Base-by-base conservation (phyloP, 2,113 vertebrate species). In the Ammodytes marinus region DNA sequence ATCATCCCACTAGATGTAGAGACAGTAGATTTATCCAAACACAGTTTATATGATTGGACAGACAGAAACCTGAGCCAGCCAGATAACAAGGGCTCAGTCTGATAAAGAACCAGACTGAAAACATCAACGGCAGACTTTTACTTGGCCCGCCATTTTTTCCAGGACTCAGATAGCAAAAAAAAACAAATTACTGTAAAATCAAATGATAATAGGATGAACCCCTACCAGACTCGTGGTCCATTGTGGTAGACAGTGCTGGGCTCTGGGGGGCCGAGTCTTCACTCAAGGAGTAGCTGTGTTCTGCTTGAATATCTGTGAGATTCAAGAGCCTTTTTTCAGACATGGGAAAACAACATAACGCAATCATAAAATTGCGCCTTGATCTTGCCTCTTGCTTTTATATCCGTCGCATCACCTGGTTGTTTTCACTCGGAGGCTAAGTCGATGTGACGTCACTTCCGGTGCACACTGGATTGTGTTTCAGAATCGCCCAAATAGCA, bases 191-290 rank as follows among this genome's bases (percentile, higher is more conserved):
- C 45, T 67, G 8, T 4, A 8, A 14, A 13, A 12, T 7, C 37
- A 43, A 19, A 40, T 35, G 35, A 63, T 57, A 45, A 13, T 15
- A 37, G 40, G 50, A 37, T 17, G 52, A 88, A 27, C 27, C 27
- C 91, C 57, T 90, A 98, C 98, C 98, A 35, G 95, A 94, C 73
- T 96, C 97, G 75, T 99, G 96, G 85, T 99, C 98, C 91, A 96
- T 97, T 94, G 98, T 97, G 94, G 98, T 95, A 84, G 98, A 96
- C 90, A 97, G 94, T 0, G 97, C 96, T 0, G 98, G 98, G 78
- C 98, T 99, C 94, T 99, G 98, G 27, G 98, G 98, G n/a, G 98
- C 98, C 0, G 98, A 99, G 84, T 99, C 98, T 69, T 96, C 98
- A 1, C 97, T 99, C 83, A 99, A 94, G 27, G 98, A 99, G 93